A percentile compares a stretch with the other conserved stretches of the same genome.
These are phyloP conservation scores for Caenorhabditis tropicalis DNA, from an alignment of 1,140 invertebrate genomes.

Conservation along the genomic window DNA sequence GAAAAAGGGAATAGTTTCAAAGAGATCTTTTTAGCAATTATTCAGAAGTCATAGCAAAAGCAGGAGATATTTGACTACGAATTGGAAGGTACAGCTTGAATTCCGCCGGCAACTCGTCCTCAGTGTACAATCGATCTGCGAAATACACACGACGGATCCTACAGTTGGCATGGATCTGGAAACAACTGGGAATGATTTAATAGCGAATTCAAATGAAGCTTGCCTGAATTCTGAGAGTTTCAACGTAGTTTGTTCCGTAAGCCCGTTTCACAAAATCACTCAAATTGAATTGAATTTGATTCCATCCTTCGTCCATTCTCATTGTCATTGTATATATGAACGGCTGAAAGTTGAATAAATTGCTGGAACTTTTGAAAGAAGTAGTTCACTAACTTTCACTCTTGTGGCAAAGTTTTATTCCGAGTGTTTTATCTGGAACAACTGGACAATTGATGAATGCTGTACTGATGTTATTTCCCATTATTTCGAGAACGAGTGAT, in stretches of 20 bases:
- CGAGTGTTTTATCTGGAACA: slow-evolving; percentile 94
- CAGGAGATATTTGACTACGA: slow-evolving; percentile 25
- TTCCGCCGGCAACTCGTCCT: slow-evolving; percentile 98
- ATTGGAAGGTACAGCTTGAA: slow-evolving; percentile 90
- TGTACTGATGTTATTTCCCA: slow-evolving; percentile 97
- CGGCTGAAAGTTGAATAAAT: slow-evolving; percentile 73
- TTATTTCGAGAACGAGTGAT: slow-evolving; percentile 95
- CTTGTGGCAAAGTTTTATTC: slow-evolving; percentile 91
- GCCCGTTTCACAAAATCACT: slow-evolving; percentile 96
- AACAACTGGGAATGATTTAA: neutral
- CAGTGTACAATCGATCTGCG: slow-evolving; percentile 95
- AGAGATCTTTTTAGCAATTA: too few species aligned
- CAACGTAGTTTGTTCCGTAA: slow-evolving; percentile 98
- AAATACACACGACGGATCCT: slow-evolving; percentile 96
- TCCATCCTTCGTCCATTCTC: slow-evolving; percentile 92
- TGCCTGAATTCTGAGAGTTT: slow-evolving; percentile 87
- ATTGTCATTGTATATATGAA: slow-evolving; percentile 95
- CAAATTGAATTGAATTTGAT: slow-evolving; percentile 95
- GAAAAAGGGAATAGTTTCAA: too few species aligned
- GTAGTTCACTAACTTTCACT: slow-evolving; percentile 78
- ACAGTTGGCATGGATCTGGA: slow-evolving; percentile 97
- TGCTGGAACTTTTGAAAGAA: too few species aligned
- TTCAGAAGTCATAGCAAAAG: slow-evolving; percentile 38
- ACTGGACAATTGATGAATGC: slow-evolving; percentile 98
- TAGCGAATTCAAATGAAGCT: neutral